Conservation (phyloP, 2,113 vertebrate species). For the Pholis gunnellus region DNA sequence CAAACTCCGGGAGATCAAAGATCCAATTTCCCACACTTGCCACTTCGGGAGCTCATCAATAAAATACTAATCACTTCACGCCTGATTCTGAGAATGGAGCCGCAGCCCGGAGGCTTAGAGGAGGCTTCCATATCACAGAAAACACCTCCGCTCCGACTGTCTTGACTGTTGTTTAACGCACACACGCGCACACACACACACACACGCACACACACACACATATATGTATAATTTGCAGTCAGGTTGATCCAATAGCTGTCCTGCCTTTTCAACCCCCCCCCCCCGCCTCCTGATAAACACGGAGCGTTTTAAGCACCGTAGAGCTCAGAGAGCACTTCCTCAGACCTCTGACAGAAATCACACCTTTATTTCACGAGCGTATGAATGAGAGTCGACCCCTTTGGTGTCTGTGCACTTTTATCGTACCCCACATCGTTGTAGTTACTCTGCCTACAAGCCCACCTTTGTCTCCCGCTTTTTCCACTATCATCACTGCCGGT, state of each 20-base stretch:
- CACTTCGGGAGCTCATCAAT: conserved; percentile 86
- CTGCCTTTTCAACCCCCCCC: conserved; percentile 5
- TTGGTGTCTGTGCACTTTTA: conserved; percentile 46
- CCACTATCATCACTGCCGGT: neutral
- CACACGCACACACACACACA: conserved; percentile 24
- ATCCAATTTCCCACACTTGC: conserved; percentile 85
- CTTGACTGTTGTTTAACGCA: conserved; percentile 44
- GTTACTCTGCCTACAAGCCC: neutral
- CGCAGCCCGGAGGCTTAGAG: conserved; percentile 71
- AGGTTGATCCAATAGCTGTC: conserved; percentile 60
- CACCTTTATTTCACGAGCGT: conserved; percentile 40
- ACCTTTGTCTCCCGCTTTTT: conserved; percentile 18
- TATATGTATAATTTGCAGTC: conserved; percentile 41
- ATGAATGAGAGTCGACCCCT: conserved; percentile 36
- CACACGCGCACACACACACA: conserved; percentile 30
- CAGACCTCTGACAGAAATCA: conserved; percentile 53
- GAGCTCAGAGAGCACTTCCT: conserved; percentile 39
- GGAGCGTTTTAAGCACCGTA: conserved; percentile 18
- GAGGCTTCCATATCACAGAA: conserved; percentile 68
- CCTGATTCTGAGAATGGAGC: conserved; percentile 71
- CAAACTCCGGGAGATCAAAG: conserved; percentile 84
- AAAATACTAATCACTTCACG: conserved; percentile 86
- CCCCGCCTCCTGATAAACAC: conserved; percentile 33
- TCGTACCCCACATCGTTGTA: neutral
- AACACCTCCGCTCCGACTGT: conserved; percentile 50